A percentile compares a stretch with the other conserved stretches of the same genome.
Conservation (phyloP, 2,113 vertebrate species). For the Brachyhypopomus occidentalis region DNA sequence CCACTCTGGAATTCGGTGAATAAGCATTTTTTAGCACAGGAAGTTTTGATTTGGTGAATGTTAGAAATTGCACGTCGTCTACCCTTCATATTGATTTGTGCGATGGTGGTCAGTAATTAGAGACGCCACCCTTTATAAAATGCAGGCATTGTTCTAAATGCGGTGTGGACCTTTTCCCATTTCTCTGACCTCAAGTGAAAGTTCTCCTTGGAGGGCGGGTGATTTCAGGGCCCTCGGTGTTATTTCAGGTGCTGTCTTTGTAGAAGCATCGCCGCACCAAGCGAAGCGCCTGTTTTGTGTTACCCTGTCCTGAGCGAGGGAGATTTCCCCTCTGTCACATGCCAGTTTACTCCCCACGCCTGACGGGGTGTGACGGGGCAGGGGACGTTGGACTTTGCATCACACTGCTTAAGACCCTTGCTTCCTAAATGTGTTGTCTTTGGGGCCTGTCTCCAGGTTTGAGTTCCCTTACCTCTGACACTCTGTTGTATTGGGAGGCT, state of each 20-base stretch:
- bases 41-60: conserved; percentile 1
- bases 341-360: conserved; percentile 47
- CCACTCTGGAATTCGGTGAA: background rate
- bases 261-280: conserved; percentile 51
- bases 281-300: conserved; percentile 46
- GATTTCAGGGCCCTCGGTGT: conserved; percentile 62
- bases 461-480: background rate
- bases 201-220: conserved; percentile 43
- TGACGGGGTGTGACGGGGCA: conserved; percentile 50
- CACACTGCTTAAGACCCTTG: background rate
- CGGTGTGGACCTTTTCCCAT: conserved; percentile 6
- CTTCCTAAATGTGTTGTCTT: background rate
- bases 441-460: background rate
- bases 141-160: conserved; percentile 56
- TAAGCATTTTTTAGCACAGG: background rate
- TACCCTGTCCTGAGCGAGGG: conserved; percentile 52
- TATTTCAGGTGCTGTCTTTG: conserved; percentile 72
- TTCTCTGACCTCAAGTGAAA: conserved; percentile 28
- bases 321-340: conserved; percentile 52
- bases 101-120: conserved; percentile 41
- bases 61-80: background rate
- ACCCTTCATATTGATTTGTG: background rate
- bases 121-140: conserved; percentile 56
- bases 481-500: background rate
- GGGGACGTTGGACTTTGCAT: conserved; percentile 44